phyloP scores from a whole-genome alignment of 2,888 invertebrate species.

The Halictus quadricinctus region DNA sequence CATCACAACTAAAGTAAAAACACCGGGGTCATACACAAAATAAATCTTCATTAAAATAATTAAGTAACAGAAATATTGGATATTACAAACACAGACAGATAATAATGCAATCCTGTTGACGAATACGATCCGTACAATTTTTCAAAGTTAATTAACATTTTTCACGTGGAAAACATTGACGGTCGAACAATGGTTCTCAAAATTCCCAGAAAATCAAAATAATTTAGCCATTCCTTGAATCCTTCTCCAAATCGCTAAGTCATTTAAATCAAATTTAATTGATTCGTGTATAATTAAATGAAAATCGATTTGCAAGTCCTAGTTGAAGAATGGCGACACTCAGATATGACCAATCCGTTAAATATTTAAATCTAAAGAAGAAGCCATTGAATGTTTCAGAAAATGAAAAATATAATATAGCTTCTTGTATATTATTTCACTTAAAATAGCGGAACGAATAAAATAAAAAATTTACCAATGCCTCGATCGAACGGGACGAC shows the following conservation, averaged over 20 bases:
- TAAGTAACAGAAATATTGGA: background rate
- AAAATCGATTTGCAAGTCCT: no score
- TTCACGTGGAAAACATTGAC: no score
- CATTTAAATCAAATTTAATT: no score
- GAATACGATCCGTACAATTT: background rate
- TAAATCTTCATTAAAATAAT: conserved; percentile 33
- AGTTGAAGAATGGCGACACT: background rate
- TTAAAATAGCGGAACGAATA: background rate
- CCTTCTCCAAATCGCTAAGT: no score
- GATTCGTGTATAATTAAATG: no score
- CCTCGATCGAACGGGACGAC: no score
- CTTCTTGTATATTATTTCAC: background rate
- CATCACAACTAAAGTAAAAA: background rate
- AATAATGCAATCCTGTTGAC: background rate
- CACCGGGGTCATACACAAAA: conserved; percentile 19
- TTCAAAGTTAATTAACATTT: background rate
- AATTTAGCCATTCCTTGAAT: background rate
- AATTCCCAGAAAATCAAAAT: background rate
- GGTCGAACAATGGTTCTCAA: no score
- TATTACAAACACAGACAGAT: background rate
- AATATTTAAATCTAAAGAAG: no score
- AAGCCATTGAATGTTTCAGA: background rate
- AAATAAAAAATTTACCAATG: background rate
- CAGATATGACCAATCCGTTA: background rate
- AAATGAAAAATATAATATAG: background rate